phyloP scores from a whole-genome alignment of 2,888 invertebrate species.

The Tillus elongatus region DNA sequence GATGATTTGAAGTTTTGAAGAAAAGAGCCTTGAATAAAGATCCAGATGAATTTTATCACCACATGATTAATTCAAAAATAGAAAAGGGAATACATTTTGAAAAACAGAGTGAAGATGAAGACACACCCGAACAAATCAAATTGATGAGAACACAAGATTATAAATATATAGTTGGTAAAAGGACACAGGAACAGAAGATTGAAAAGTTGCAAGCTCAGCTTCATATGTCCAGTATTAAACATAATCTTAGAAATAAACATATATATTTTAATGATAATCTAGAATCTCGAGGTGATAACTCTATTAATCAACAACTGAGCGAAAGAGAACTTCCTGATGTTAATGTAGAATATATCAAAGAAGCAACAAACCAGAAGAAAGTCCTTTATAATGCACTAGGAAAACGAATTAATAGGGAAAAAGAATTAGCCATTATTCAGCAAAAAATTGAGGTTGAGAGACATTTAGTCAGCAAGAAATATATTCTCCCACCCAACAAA shows the following conservation, averaged over 20 bases:
- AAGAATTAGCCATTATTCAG: conserved; percentile 63
- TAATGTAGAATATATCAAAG: conserved; percentile 46
- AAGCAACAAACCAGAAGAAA: conserved; percentile 51
- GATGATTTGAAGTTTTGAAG: conserved; percentile 66
- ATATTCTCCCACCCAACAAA: conserved; percentile 53
- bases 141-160: conserved; percentile 88
- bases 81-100: conserved; percentile 55
- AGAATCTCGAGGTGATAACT: conserved; percentile 34
- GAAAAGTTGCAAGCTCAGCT: conserved; percentile 66
- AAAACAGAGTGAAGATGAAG: conserved; percentile 59
- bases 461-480: conserved; percentile 55
- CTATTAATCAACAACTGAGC: conserved; percentile 54
- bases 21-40: conserved; percentile 85
- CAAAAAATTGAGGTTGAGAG: conserved; percentile 69
- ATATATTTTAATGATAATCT: conserved; percentile 65
- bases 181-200: conserved; percentile 71
- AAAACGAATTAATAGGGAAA: conserved; percentile 68
- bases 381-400: conserved; percentile 64
- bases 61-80: conserved; percentile 85
- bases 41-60: conserved; percentile 97
- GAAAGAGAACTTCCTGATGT: conserved; percentile 52
- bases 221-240: conserved; percentile 71
- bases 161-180: conserved; percentile 79
- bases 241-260: conserved; percentile 63
- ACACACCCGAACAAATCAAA: conserved; percentile 74